These are phyloP conservation scores for Thymallus thymallus DNA, from an alignment of 2,113 vertebrate genomes.

Conservation along the genomic window DNA sequence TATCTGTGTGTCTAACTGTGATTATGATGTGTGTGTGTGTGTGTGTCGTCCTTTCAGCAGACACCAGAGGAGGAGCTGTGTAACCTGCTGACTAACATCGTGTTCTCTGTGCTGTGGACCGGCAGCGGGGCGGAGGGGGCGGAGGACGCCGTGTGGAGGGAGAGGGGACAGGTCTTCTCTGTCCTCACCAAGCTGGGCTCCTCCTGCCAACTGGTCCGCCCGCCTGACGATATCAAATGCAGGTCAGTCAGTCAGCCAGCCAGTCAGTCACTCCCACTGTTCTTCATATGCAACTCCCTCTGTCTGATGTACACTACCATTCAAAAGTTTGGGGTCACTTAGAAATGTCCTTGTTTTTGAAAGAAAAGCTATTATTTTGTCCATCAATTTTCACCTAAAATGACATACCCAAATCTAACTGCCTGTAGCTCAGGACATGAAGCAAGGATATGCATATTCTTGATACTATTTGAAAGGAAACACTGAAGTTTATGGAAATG, in stretches of 20 bases:
- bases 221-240: slow-evolving; percentile 92
- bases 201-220: slow-evolving; percentile 86
- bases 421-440: too few species aligned
- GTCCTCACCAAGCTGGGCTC: slow-evolving; percentile 94
- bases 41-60: slow-evolving; percentile 71
- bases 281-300: too few species aligned
- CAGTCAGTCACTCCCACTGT: not conserved
- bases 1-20: not conserved
- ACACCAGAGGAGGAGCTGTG: slow-evolving; percentile 93
- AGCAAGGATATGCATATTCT: too few species aligned
- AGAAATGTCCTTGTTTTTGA: too few species aligned
- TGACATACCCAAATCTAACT: too few species aligned
- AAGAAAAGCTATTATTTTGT: too few species aligned
- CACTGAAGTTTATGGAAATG: too few species aligned
- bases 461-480: too few species aligned
- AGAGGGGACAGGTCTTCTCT: slow-evolving; percentile 93
- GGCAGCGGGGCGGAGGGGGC: slow-evolving; percentile 84
- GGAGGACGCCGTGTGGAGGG: slow-evolving; percentile 85
- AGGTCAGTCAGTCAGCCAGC: slow-evolving; percentile 71
- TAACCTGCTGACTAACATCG: slow-evolving; percentile 93
- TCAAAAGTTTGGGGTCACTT: too few species aligned
- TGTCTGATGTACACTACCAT: too few species aligned
- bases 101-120: slow-evolving; percentile 91
- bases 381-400: too few species aligned
- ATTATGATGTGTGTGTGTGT: not conserved